Conservation (phyloP, 2,113 vertebrate species). For the Austrofundulus limnaeus region DNA sequence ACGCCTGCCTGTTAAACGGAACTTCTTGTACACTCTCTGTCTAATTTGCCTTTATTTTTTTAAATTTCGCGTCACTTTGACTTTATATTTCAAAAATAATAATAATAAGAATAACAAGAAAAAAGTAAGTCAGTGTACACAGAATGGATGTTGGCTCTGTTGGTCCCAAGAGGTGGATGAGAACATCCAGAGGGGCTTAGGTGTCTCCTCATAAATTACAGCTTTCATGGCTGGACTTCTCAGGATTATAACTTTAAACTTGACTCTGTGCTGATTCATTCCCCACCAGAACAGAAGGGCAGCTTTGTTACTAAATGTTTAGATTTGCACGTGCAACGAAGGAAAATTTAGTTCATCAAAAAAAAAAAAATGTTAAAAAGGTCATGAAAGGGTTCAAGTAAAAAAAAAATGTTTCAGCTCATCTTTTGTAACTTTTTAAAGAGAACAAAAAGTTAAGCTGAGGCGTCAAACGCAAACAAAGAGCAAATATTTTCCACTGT, state of each 20-base stretch:
- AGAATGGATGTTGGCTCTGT: slow-evolving; percentile 14
- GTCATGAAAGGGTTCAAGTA: no score
- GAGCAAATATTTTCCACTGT: not conserved
- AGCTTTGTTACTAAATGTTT: slow-evolving; percentile 20
- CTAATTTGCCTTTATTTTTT: not conserved
- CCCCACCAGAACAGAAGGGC: not conserved
- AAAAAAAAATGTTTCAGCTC: no score
- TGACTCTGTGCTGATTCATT: not conserved
- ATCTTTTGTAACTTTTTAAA: no score
- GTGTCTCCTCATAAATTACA: slow-evolving; percentile 48
- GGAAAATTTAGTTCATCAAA: no score
- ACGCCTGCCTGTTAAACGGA: slow-evolving; percentile 12
- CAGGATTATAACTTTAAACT: slow-evolving; percentile 12
- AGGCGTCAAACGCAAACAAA: not conserved
- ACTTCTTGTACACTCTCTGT: slow-evolving; percentile 30
- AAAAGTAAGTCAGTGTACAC: not conserved
- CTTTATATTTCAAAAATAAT: no score
- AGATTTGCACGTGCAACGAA: no score
- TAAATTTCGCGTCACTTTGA: no score
- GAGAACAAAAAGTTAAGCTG: not conserved
- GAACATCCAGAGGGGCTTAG: slow-evolving; percentile 49
- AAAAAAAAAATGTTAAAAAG: no score
- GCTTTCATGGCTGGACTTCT: slow-evolving; percentile 28
- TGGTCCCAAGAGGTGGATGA: slow-evolving; percentile 39
- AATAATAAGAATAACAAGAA: not conserved